Evolutionary conservation across 1,140 invertebrate species (phyloP).

Genomic region (Bombus confusus): DNA sequence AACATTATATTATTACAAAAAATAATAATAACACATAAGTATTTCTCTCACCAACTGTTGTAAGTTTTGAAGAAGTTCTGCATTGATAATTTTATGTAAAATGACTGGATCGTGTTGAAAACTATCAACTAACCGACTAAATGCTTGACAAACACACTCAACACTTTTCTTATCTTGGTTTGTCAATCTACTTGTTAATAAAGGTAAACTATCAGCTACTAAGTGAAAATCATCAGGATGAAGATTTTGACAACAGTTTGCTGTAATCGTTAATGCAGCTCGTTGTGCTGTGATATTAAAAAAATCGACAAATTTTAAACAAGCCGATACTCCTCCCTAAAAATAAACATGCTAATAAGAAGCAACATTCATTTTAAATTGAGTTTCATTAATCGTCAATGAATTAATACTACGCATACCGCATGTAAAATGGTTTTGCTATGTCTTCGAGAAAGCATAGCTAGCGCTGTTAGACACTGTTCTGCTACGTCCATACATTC

Average conservation of each 20-base stretch:
- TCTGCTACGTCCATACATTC: conserved; percentile 99
- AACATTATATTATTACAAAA: neutral
- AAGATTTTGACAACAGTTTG: conserved; percentile 98
- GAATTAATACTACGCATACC: conserved; percentile 82
- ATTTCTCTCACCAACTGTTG: conserved; percentile 91
- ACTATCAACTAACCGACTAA: conserved; percentile 97
- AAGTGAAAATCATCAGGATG: conserved; percentile 96
- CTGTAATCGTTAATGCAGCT: conserved; percentile 96
- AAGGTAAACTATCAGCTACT: conserved; percentile 92
- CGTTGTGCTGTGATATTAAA: conserved; percentile 98
- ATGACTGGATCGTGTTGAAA: conserved; percentile 95
- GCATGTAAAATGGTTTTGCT: conserved; percentile 98
- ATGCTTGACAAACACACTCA: conserved; percentile 97
- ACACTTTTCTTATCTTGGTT: conserved; percentile 99
- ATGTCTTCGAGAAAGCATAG: conserved; percentile 98
- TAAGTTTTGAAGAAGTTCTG: conserved; percentile 95
- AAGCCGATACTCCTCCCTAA: conserved; percentile 96
- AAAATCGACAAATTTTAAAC: conserved; percentile 98
- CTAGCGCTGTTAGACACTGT: conserved; percentile 97
- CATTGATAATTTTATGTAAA: conserved; percentile 97
- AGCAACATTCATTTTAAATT: neutral
- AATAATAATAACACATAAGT: neutral
- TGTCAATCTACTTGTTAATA: conserved; percentile 93
- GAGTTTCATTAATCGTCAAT: neutral
- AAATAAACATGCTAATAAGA: conserved; percentile 65